These are phyloP conservation scores for Siniperca knerii DNA, from an alignment of 2,113 vertebrate genomes.

Conservation along the genomic window DNA sequence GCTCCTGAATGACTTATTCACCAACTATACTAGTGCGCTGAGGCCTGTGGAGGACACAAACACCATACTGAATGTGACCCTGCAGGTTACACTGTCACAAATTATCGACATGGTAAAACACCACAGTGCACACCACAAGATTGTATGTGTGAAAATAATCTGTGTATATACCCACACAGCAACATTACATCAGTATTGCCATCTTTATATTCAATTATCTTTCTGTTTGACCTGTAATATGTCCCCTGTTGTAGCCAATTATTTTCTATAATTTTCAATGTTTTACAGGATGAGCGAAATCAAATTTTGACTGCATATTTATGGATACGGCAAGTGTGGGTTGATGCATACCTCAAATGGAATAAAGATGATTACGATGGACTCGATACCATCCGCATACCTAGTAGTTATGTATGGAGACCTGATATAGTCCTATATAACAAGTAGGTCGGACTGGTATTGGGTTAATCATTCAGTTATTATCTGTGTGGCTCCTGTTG, in stretches of 20 bases:
- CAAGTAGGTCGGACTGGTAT: slow-evolving; percentile 87
- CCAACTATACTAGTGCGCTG: slow-evolving; percentile 91
- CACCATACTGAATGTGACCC: slow-evolving; percentile 89
- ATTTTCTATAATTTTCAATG: slow-evolving; percentile 13
- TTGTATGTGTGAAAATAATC: not conserved
- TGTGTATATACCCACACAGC: not conserved
- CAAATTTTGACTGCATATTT: slow-evolving; percentile 86
- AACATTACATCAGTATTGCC: not conserved
- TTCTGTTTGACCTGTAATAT: not conserved
- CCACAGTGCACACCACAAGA: not conserved
- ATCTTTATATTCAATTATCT: not conserved
- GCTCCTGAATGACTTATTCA: slow-evolving; percentile 89
- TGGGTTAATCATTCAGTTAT: slow-evolving; percentile 51
- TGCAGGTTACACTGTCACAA: slow-evolving; percentile 92
- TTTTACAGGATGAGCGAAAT: slow-evolving; percentile 83
- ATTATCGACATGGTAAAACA: slow-evolving; percentile 94
- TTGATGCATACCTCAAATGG: slow-evolving; percentile 90
- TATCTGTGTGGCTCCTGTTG: not conserved
- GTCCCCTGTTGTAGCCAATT: not conserved
- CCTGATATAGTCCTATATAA: slow-evolving; percentile 96
- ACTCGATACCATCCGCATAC: slow-evolving; percentile 92
- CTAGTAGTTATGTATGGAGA: slow-evolving; percentile 93
- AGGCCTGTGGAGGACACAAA: slow-evolving; percentile 92
- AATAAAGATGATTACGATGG: slow-evolving; percentile 89
- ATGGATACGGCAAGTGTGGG: slow-evolving; percentile 94